These are phyloP conservation scores for Aphelinus atriplicis DNA, from an alignment of 1,140 invertebrate species.

Conservation along the genomic window DNA sequence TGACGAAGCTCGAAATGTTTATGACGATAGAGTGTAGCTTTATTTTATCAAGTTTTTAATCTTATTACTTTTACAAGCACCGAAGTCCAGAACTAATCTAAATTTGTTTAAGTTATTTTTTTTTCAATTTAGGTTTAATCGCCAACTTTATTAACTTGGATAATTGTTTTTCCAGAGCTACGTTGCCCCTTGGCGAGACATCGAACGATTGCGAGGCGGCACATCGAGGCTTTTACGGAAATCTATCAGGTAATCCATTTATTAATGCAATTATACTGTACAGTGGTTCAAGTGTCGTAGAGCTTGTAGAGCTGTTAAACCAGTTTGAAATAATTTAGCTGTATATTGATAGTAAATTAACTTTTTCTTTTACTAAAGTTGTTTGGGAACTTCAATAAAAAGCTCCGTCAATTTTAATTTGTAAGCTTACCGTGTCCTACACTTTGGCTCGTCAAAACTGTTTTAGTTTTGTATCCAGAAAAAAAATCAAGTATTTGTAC, in stretches of 20 bases:
- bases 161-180: slow-evolving; percentile 73
- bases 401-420: background rate
- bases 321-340: too few species aligned
- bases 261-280: slow-evolving; percentile 6
- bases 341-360: too few species aligned
- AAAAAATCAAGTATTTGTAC: background rate
- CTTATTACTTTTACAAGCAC: slow-evolving; percentile 30
- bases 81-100: slow-evolving; percentile 27
- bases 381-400: background rate
- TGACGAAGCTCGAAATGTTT: slow-evolving; percentile 39
- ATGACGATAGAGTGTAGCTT: slow-evolving; percentile 45
- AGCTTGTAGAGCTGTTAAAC: slow-evolving; percentile 19
- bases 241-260: slow-evolving; percentile 59
- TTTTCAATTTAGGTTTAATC: slow-evolving; percentile 10
- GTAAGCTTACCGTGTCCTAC: background rate
- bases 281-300: slow-evolving; percentile 12
- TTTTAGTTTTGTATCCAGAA: slow-evolving; percentile 8
- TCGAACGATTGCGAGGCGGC: slow-evolving; percentile 65
- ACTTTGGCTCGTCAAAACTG: slow-evolving; percentile 7
- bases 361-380: too few species aligned
- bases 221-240: slow-evolving; percentile 60
- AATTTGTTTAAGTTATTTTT: slow-evolving; percentile 26
- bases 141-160: slow-evolving; percentile 4
- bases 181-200: slow-evolving; percentile 77
- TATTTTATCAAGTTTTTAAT: slow-evolving; percentile 27